Conservation (phyloP, 2,113 vertebrate species). For the Epinephelus moara region DNA sequence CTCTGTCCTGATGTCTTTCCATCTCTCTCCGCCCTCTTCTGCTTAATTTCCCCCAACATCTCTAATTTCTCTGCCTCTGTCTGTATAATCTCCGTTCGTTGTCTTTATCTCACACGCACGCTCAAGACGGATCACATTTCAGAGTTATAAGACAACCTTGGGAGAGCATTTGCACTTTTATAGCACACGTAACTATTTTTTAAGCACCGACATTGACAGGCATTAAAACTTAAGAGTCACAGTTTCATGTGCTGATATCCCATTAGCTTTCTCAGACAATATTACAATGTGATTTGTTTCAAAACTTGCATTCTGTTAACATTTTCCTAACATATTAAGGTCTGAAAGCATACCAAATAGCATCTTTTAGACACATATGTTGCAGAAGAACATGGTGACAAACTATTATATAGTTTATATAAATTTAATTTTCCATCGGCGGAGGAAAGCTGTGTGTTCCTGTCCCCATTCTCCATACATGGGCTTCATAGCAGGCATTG, state of each 20-base stretch:
- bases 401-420: too few species aligned
- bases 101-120: neutral
- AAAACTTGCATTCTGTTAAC: neutral
- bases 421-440: too few species aligned
- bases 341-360: neutral
- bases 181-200: conserved; percentile 5
- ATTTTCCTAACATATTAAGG: neutral
- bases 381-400: too few species aligned
- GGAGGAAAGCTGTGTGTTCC: neutral
- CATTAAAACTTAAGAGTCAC: neutral
- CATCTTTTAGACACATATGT: neutral
- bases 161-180: conserved; percentile 17
- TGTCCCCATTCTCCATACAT: too few species aligned
- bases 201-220: conserved; percentile 5
- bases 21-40: neutral
- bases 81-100: conserved; percentile 18
- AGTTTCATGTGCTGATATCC: neutral
- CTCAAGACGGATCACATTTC: conserved; percentile 7
- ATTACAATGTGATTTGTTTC: neutral
- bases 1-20: neutral
- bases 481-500: neutral
- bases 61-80: conserved; percentile 29
- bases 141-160: conserved; percentile 9
- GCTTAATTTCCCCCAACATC: conserved; percentile 34
- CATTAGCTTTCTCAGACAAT: neutral